Base-by-base conservation (phyloP, 2,113 vertebrate species). In the Anguilla japonica region DNA sequence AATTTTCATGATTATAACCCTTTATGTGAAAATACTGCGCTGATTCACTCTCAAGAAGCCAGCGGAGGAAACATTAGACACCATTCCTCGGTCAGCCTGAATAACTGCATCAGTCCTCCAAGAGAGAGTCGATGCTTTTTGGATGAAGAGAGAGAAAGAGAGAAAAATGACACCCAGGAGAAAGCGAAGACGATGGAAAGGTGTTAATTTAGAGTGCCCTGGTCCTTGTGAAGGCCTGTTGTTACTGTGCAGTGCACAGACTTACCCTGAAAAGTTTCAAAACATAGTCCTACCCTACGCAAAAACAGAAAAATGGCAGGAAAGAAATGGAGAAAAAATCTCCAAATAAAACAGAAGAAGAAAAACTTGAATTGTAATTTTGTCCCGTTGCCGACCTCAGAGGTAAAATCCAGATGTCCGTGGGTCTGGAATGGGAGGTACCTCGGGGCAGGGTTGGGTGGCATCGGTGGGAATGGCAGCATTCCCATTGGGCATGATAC, bases 321-420 rank as follows among this genome's bases (percentile, higher is more conserved):
- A 67, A 22, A 5, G 5, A 20, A 67, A 67, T 5, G 4, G 40
- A 80, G 34, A 80, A 80, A 39, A 80, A 80, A 80, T 3, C 50
- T 14, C 34, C 40, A 13, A 80, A 41, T 18, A 80, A 16, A 80
- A 80, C 6, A 80, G 16, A 80, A 5, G 40, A 7, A 22, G 39
- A 79, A 79, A 79, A 15, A 79, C 39, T 41, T 39, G 14, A 16
- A 41, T 20, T 20, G 4, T 34, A 26, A n/a, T 75, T 81, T 81
- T 41, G 7, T 15, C 16, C 5, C 18, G 15, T 8, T 16, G 18
- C 15, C 4, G 16, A 46, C n/a, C 15, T 93, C 93, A 96, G 85
- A 96, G 92, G 79, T 92, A 93, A 86, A 94, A 95, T 81, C 93
- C 91, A 3, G 92, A 46, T 1, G 88, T 91, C 79, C 91, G 91